Base-by-base conservation (phyloP, 2,797 vertebrate genomes). In the Craterocephalus amniculus region DNA sequence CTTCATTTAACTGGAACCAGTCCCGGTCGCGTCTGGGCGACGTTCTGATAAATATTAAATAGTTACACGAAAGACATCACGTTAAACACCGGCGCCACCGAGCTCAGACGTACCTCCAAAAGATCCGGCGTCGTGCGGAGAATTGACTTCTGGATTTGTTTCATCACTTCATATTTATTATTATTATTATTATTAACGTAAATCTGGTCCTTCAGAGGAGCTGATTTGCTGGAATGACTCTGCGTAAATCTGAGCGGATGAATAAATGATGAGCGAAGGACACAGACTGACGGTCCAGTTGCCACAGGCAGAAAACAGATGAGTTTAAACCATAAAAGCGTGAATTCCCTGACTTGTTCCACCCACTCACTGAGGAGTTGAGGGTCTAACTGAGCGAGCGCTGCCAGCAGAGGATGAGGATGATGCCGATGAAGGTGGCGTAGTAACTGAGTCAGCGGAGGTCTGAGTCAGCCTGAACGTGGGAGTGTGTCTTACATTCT, bases 401-500 rank as follows among this genome's bases (percentile, higher is more conserved):
- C 5, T 20, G 65, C 24, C 35, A 55, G 70, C 55, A 57, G 56
- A 72, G 51, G 64, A 67, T 49, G 20, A 6, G 31, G 24, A 7
- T 40, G 48, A 63, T 10, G n/a, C n/a, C 31, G 31, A 3, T 7
- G 3, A 3, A 18, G 40, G 40, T 43, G 40, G 7, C 18, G 40
- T 18, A n/a, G 27, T 63, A 43, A 43, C 66, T 32, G n/a, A n/a
- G n/a, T n/a, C n/a, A n/a, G 43, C 38, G 56, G 58, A 74, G 43
- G 49, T 1, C 58, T 59, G 69, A 26, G 14, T 51, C 55, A 54
- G 35, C 56, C 56, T 48, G 65, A 32, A 34, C 36, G 75, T 72
- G 69, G 57, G 81, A 74, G 86, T 70, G 74, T 62, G 80, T 45
- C 63, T 70, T 88, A 89, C 87, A 89, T 84, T 90, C 81, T 75